phyloP scores from a whole-genome alignment of 2,888 invertebrate genomes.

The Euspilapteryx auroguttella region DNA sequence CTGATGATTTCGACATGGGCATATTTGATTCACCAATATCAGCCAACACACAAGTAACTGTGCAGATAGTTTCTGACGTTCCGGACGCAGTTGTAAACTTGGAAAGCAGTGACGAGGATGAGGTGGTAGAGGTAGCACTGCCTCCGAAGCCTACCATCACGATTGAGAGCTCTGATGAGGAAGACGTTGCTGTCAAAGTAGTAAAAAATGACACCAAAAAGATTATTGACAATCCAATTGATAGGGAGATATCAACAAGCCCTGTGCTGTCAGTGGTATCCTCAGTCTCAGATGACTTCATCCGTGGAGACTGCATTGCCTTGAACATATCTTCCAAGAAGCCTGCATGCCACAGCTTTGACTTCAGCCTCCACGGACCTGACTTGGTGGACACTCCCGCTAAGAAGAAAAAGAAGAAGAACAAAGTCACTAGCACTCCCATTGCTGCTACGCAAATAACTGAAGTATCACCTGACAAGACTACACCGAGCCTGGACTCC shows the following conservation, averaged over 20 bases:
- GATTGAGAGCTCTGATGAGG: conserved; percentile 53
- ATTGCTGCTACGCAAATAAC: conserved; percentile 21
- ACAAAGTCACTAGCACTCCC: conserved; percentile 26
- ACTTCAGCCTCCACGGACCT: conserved; percentile 49
- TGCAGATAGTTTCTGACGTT: conserved; percentile 36
- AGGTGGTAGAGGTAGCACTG: conserved; percentile 44
- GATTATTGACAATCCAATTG: conserved; percentile 5
- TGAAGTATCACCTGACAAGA: conserved; percentile 10
- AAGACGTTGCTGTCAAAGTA: conserved; percentile 20
- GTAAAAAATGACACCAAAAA: conserved; percentile 9
- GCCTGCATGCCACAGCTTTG: conserved; percentile 36
- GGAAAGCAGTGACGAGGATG: conserved; percentile 49
- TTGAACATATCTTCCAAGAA: conserved; percentile 44
- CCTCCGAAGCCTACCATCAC: conserved; percentile 49
- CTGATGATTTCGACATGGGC: conserved; percentile 18
- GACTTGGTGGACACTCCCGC: conserved; percentile 35
- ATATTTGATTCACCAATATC: conserved; percentile 31
- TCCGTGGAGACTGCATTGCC: conserved; percentile 47
- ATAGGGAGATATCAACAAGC: conserved; percentile 30
- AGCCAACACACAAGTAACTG: conserved; percentile 22
- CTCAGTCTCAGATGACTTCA: conserved; percentile 52
- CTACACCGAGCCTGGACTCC: conserved; percentile 14
- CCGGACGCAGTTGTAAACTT: conserved; percentile 19
- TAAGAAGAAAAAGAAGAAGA: conserved; percentile 44
- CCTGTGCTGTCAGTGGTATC: conserved; percentile 51